Base-by-base conservation (phyloP, 1,140 invertebrate species). In the Penaeus chinensis region DNA sequence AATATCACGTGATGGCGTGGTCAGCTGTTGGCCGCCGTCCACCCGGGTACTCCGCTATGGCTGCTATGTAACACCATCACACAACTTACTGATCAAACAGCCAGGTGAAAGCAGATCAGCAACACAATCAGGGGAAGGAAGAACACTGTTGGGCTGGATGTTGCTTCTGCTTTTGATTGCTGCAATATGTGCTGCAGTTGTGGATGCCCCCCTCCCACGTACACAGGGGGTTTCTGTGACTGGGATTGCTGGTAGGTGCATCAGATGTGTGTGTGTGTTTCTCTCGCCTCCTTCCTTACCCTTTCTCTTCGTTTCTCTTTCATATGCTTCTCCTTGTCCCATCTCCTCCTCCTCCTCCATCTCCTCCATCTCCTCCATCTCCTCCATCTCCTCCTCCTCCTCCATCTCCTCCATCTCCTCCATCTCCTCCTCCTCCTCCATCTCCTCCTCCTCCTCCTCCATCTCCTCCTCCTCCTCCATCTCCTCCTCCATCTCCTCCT, bases 1-100 rank as follows among this genome's bases (percentile, higher is more conserved):
- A 54, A 54, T 54, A 54, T 54, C 54, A 54, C 54, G 54, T 54
- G 54, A 54, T 54, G 54, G 54, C 54, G 54, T 54, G 54, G 54
- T 71, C 66, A 32, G 66, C 66, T 71, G 66, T 71, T 32, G 32
- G 66, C 66, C 32, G 66, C 66, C 18, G 66, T 32, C 66, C 66
- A 71, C 16, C 54, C 54, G 54, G 54, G 11, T 54, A 54, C 54
- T 54, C 54, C 54, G 54, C 10, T 54, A 54, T 54, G 54, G 54
- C 54, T 16, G 54, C 54, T 54, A 54, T 54, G 54, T 54, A 54
- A 54, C 54, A 16, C 54, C 54, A 54, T 54, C 54, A 54, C 54
- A 54, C 54, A 54, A 54, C 54, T 54, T 54, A 54, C 54, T 16
- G 54, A 54, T 54, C 54, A 54, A 54, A 54, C 54, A 54, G 10